phyloP scores from a whole-genome alignment of 2,888 invertebrate genomes.

The Sericinus montela region DNA sequence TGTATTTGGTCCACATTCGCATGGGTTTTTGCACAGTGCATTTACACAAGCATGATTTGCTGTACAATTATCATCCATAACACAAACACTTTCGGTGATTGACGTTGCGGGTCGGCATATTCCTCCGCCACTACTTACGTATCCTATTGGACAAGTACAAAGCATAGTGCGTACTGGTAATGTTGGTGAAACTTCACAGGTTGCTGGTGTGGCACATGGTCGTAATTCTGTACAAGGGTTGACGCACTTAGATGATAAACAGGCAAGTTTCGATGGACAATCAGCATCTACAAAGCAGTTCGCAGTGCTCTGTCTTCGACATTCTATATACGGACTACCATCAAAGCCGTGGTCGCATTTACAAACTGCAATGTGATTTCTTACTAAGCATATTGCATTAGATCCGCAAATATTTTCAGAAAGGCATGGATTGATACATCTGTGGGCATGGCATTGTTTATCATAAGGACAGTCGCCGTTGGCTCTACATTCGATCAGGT shows the following conservation, averaged over 20 bases:
- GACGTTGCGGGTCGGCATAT: conserved; percentile 87
- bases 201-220: conserved; percentile 89
- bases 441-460: conserved; percentile 90
- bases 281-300: conserved; percentile 91
- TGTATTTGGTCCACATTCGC: conserved; percentile 91
- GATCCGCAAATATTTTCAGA: conserved; percentile 87
- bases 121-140: conserved; percentile 91
- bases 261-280: conserved; percentile 88
- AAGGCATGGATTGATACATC: conserved; percentile 91
- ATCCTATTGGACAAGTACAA: conserved; percentile 93
- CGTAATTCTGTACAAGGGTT: conserved; percentile 88
- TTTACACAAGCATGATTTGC: conserved; percentile 88
- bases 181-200: conserved; percentile 89
- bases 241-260: conserved; percentile 89
- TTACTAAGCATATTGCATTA: conserved; percentile 88
- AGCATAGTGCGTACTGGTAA: conserved; percentile 93
- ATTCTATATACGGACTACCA: conserved; percentile 91
- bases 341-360: conserved; percentile 87
- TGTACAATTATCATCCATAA: conserved; percentile 87
- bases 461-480: conserved; percentile 93
- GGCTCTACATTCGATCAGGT: conserved; percentile 89
- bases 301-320: conserved; percentile 84
- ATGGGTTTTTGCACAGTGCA: conserved; percentile 90
- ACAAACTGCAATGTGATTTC: conserved; percentile 91
- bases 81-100: conserved; percentile 82